phyloP scores from a whole-genome alignment of 2,113 vertebrate genomes.

The Alethe castanea region DNA sequence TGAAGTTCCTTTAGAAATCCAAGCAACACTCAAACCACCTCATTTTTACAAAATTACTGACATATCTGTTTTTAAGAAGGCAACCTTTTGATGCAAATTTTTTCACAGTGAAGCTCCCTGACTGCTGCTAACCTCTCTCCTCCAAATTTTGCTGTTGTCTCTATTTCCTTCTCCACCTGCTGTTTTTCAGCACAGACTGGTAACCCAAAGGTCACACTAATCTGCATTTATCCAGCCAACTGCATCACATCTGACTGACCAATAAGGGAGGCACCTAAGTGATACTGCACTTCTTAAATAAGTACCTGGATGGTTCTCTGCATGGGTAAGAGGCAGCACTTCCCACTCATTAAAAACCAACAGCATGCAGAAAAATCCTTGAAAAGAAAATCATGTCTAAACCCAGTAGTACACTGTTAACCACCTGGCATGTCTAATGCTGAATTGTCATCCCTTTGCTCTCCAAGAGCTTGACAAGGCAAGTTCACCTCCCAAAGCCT shows the following conservation, averaged over 20 bases:
- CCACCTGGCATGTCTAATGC: not conserved
- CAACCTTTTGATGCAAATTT: constrained; percentile 2
- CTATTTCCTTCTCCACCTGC: constrained; percentile 52
- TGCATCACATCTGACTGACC: constrained; percentile 42
- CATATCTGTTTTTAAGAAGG: constrained; percentile 36
- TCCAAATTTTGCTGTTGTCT: constrained; percentile 47
- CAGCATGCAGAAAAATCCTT: not conserved
- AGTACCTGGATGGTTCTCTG: not conserved
- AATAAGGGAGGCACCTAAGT: constrained; percentile 39
- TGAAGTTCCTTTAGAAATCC: constrained; percentile 1
- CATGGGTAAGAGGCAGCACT: not conserved
- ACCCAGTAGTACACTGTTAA: not conserved
- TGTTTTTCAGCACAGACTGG: constrained; percentile 50
- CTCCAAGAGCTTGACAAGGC: not conserved
- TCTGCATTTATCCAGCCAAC: constrained; percentile 33
- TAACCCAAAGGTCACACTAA: constrained; percentile 42
- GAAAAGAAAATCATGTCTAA: not conserved
- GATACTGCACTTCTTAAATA: constrained; percentile 36
- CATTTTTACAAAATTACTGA: constrained; percentile 48
- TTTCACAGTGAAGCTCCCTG: constrained; percentile 17
- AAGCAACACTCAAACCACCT: not conserved
- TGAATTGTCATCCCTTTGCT: not conserved
- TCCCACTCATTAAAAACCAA: not conserved
- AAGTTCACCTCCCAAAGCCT: not conserved
- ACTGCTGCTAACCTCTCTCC: constrained; percentile 43